Evolutionary conservation across 2,888 invertebrate genomes (phyloP).

Genomic region (Pseudococcus jackbeardsleyi): DNA sequence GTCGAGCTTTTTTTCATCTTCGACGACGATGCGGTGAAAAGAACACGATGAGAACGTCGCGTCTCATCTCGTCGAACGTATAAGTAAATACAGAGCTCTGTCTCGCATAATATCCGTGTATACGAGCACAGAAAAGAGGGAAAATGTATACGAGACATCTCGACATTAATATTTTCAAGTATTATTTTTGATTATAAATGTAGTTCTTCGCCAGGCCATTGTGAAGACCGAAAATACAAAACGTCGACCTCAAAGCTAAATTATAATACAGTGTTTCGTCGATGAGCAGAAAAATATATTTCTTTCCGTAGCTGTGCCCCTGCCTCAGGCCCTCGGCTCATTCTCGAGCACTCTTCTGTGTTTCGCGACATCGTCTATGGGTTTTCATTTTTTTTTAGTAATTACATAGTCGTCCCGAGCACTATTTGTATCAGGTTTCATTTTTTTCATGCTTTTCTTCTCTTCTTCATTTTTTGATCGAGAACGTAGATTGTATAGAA

Average conservation of each 20-base stretch:
- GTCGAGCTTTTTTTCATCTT: background rate
- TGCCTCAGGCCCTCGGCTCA: background rate
- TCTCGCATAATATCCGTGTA: background rate
- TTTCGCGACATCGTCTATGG: background rate
- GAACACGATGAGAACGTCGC: constrained; percentile 2
- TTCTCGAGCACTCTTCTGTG: background rate
- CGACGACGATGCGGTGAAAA: constrained; percentile 1
- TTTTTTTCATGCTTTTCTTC: background rate
- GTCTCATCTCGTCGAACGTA: background rate
- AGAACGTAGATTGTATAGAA: too few relatives aligned
- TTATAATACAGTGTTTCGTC: constrained; percentile 48
- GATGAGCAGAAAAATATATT: constrained; percentile 45
- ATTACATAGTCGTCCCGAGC: constrained; percentile 6
- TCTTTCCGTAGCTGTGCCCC: background rate
- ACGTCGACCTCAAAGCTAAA: constrained; percentile 55
- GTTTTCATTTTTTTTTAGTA: background rate
- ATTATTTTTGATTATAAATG: constrained; percentile 55
- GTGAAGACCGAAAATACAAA: constrained; percentile 30
- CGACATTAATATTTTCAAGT: constrained; percentile 34
- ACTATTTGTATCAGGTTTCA: background rate
- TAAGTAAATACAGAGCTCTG: constrained; percentile 16
- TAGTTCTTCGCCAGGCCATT: constrained; percentile 39
- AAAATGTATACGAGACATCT: background rate
- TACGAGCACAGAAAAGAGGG: background rate
- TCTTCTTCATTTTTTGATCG: background rate